Evolutionary conservation across 2,797 vertebrate genomes (phyloP), one percentile per base, ranked within the genome.

Genomic region (Gambusia yucatana): DNA sequence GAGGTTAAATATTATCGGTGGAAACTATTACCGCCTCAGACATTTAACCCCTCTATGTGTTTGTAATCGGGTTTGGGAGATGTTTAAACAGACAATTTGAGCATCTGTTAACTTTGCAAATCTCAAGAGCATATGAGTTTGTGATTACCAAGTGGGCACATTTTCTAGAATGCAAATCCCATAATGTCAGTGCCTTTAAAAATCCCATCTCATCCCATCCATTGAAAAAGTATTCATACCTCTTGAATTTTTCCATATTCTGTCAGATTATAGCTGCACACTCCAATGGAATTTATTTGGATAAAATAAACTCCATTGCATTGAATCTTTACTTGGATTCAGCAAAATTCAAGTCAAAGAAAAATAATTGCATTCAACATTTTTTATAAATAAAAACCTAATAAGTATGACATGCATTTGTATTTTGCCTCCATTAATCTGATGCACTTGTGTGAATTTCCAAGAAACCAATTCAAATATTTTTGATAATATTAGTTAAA

Each of bases 61-160:
- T 87, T 91, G 87, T 92, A 94, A 93, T 92, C 92, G 80, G 90
- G 83, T 93, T 94, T 86, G 83, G 80, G 77, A 88, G 73, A 88
- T 87, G 85, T 92, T 93, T 90, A 89, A 94, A 91, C 86, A 89
- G 88, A 89, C 86, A 89, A 86, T 91, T 88, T 48, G 77, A 79
- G 84, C 86, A 86, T 92, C 87, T 90, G 89, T 88, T 91, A 88
- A 82, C 82, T 71, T 83, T 52, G 76, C 75, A 91, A 92, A 92
- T 92, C 90, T 88, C 90, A 82, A 82, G 77, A 91, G 85, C 86
- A 73, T 82, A 81, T 65, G 30, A 89, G 83, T 83, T 89, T 72
- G 91, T 92, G 87, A 78, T 91, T 89, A 93, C 85, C 92, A 93
- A 89, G 87, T 90, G 88, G 88, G 89, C 76, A 82, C 61, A 48